Evolutionary conservation across 2,888 invertebrate species (phyloP), one percentile per base, ranked within the genome.

Genomic region (Zele albiditarsus): DNA sequence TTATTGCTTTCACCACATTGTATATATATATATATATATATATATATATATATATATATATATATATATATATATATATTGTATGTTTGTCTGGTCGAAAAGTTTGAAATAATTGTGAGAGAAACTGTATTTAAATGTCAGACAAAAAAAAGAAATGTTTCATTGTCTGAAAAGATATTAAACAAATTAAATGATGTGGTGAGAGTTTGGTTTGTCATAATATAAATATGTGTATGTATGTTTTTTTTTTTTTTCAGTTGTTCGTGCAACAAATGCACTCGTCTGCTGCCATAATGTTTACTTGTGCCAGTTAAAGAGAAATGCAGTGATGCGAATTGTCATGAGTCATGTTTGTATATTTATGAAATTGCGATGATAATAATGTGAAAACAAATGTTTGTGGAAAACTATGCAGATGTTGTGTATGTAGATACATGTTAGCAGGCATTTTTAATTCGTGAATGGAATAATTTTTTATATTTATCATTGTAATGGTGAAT

Each of bases 201-300:
- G 53, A 53, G 53, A 53, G 53, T 53, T 53, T 46, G 5, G n/a
- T 46, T 46, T 53, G 53, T 53, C 53, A 53, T 53, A 53, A n/a
- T 20, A 53, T 20, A n/a, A n/a, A 53, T 8, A 2, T 6, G 20
- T 53, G 20, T 4, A 53, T 20, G n/a, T 20, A 53, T 53, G 8
- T 5, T 20, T 53, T 53, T 42, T 12, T 42, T 42, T 42, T 42
- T 42, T 6, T 42, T 53, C 0, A 53, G 20, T 38, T 38, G 20
- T 20, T 53, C 20, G 53, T 53, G 20, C n/a, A 53, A 8, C 8
- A 23, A 53, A 46, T 46, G 46, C 46, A 46, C n/a, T 46, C 6
- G 46, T 46, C 6, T 3, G 46, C n/a, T 16, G 46, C 14, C 14
- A 14, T n/a, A 46, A 46, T n/a, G n/a, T 46, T 46, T 46, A 46